phyloP scores from a whole-genome alignment of 2,888 invertebrate genomes.

The Sesia bembeciformis region DNA sequence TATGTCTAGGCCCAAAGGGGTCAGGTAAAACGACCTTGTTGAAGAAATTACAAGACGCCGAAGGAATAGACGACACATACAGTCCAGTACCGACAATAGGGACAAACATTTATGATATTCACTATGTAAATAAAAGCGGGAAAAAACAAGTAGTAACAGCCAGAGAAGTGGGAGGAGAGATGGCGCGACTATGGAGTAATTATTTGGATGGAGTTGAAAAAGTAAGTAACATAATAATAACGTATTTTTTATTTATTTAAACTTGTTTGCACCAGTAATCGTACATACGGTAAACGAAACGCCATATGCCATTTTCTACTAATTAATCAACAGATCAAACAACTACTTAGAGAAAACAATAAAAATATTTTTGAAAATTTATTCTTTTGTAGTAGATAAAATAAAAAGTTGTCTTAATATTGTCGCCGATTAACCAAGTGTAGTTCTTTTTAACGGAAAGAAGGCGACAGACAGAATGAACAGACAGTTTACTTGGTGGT shows the following conservation, averaged over 20 bases:
- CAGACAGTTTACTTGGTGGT: too few relatives aligned
- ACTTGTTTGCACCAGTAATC: background rate
- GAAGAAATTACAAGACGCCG: slow-evolving; percentile 80
- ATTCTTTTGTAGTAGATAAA: background rate
- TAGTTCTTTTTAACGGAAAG: too few relatives aligned
- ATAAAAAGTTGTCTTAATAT: too few relatives aligned
- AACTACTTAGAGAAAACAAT: background rate
- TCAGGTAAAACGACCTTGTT: slow-evolving; percentile 88
- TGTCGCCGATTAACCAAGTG: too few relatives aligned
- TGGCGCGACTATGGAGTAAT: slow-evolving; percentile 88
- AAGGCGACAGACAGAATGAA: too few relatives aligned
- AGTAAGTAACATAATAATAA: slow-evolving; percentile 25
- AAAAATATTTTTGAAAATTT: background rate
- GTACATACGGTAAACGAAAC: too few relatives aligned
- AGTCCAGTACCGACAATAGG: slow-evolving; percentile 88
- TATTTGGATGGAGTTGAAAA: slow-evolving; percentile 80
- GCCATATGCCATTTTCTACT: too few relatives aligned
- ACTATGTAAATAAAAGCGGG: slow-evolving; percentile 59
- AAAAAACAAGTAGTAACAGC: slow-evolving; percentile 73
- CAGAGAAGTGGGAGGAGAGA: slow-evolving; percentile 85
- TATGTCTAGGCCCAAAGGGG: slow-evolving; percentile 86
- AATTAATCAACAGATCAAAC: too few relatives aligned
- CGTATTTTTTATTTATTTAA: background rate
- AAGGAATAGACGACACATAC: slow-evolving; percentile 82
- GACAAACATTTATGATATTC: slow-evolving; percentile 81